Evolutionary conservation across 2,888 invertebrate species (phyloP), one percentile per base, ranked within the genome.

Genomic region (Caenorhabditis becei): DNA sequence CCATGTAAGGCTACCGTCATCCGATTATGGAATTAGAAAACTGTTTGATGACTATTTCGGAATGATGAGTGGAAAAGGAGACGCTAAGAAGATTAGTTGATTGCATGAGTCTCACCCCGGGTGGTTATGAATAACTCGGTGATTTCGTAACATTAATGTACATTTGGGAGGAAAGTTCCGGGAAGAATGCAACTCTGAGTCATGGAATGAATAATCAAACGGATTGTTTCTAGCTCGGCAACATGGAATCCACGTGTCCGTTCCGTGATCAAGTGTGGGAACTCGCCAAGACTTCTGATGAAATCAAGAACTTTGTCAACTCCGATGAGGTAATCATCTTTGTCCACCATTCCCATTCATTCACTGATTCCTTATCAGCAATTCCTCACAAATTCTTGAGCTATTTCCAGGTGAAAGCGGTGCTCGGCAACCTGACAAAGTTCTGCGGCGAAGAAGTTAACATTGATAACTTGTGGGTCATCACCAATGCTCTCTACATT

Each of bases 1-100:
- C 92, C 92, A 93, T 88, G 90, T 85, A 41, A 82, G 83, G 58
- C 65, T 74, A 62, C 72, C 63, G 54, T 75, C 61, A 61, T 67
- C 66, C 66, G 41, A 23, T 75, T 75, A 75, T 35, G 11, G 23
- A 7, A 23, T 61, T 61, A 41, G 35, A 44, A 24, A n/a, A 53
- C 23, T 37, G 23, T 59, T 24, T 35, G 2, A 41, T 35, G 18
- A 35, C 28, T 51, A 37, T 32, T 7, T 7, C 32, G 4, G 32
- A 58, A 56, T 71, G 61, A 53, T 47, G 62, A 41, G 23, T 14
- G 8, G 20, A 24, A 56, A 32, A 32, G 5, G 32, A 56, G 32
- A 63, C 20, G 32, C 5, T 74, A 74, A 74, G 72, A 47, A 24
- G 63, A 44, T 75, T 59, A 74, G 44, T 18, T 28, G 35, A 59